phyloP scores from a whole-genome alignment of 2,113 vertebrate genomes.

The Ramphastos sulfuratus region DNA sequence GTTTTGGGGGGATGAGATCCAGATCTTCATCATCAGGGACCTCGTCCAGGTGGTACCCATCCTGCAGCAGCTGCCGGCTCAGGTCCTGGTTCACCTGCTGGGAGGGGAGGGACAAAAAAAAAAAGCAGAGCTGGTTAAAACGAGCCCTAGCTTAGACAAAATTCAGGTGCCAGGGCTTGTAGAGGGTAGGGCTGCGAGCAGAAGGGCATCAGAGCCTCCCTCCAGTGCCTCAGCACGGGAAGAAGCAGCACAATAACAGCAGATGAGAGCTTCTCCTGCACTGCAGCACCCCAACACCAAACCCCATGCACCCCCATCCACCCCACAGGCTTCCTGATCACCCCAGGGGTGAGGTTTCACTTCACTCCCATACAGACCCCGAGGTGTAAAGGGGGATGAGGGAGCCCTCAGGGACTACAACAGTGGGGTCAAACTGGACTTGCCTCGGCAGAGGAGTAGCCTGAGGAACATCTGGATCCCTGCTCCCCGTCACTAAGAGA shows the following conservation, averaged over 20 bases:
- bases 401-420: fast-evolving
- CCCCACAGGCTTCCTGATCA: background rate
- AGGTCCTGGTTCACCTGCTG: constrained; percentile 93
- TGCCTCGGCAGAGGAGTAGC: constrained; percentile 98
- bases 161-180: background rate
- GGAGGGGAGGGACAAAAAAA: background rate
- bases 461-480: constrained; percentile 94
- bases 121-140: background rate
- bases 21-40: constrained; percentile 95
- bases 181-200: background rate
- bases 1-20: constrained; percentile 96
- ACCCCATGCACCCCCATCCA: background rate
- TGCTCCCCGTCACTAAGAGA: constrained; percentile 87
- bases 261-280: background rate
- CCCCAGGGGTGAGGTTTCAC: background rate
- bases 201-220: background rate
- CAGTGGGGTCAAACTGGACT: constrained; percentile 31
- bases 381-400: fast-evolving
- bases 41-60: constrained; percentile 95
- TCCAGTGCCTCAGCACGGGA: background rate
- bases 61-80: constrained; percentile 90
- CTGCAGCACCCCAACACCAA: background rate
- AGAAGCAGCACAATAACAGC: background rate
- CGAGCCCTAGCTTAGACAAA: background rate
- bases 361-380: background rate